Evolutionary conservation across 2,113 vertebrate genomes (phyloP).

Genomic region (Colaptes auratus): DNA sequence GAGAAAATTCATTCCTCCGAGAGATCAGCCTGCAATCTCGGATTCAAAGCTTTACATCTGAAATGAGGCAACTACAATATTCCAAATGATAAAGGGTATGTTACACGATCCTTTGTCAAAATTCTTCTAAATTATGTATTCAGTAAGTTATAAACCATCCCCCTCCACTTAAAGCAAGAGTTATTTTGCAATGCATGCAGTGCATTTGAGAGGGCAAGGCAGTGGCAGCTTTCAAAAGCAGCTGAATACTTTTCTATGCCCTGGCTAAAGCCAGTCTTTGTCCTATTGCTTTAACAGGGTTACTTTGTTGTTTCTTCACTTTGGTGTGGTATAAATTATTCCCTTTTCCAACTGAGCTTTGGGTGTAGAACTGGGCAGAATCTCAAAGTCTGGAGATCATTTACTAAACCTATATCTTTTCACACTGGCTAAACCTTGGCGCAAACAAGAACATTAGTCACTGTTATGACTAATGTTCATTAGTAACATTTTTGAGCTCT

Average conservation of each 20-base stretch:
- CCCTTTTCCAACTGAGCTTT: neutral
- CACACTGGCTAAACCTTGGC: neutral
- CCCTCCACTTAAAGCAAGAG: neutral
- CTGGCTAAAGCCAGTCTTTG: neutral
- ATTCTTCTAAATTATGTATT: neutral
- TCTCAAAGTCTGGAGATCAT: constrained; percentile 39
- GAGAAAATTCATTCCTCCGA: constrained; percentile 13
- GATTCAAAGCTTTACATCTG: neutral
- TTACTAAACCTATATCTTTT: constrained; percentile 39
- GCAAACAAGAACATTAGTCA: constrained; percentile 40
- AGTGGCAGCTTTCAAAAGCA: neutral
- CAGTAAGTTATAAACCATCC: fast-evolving
- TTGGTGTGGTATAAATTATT: neutral
- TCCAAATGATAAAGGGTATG: neutral
- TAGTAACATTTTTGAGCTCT: constrained; percentile 8
- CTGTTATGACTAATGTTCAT: neutral
- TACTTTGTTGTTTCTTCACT: neutral
- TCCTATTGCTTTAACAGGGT: neutral
- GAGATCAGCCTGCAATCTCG: neutral
- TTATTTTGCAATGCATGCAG: neutral
- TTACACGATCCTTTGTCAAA: neutral
- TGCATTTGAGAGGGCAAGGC: neutral
- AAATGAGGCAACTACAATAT: neutral
- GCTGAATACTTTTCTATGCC: neutral
- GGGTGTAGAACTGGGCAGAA: constrained; percentile 9